Evolutionary conservation across 2,888 invertebrate genomes (phyloP), one percentile per base, ranked within the genome.

Genomic region (Dicycla oo): DNA sequence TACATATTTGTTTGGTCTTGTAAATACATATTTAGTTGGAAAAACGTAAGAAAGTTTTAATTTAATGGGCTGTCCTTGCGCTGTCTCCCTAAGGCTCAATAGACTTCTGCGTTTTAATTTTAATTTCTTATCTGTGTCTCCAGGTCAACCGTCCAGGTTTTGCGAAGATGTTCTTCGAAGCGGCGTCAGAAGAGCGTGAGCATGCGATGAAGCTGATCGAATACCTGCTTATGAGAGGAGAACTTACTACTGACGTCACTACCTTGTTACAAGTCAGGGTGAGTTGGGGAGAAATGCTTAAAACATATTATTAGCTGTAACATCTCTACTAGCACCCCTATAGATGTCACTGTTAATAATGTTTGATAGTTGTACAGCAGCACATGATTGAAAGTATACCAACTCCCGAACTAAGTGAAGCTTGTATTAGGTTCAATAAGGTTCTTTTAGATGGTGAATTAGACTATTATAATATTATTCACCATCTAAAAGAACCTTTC

Each of bases 121-220:
- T 30, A 40, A 10, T 3, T 2, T 34, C 5, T 23, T 53, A 4
- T n/a, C 51, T 51, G 7, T 53, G 8, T 66, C 20, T 53, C 11
- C 88, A 96, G 96, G 82, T 96, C 30, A 98, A 98, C 93, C 97
- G 98, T 72, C 98, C 98, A 5, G 99, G 99, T 13, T 98, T 99
- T 89, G 97, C 98, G 6, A 98, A 99, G 85, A 94, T 98, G 87
- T 99, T 99, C 96, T 97, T 98, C 91, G 97, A 98, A 3, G 97
- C 98, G 0, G 98, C 98, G 0, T 97, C 96, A 18, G 99, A 99
- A 91, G 99, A 99, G 93, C 97, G 99, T 65, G 97, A 98, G 73
- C 99, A 99, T 90, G 99, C 98, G 1, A 97, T 98, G 88, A 98
- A 98, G 91, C 96, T 99, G 47, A 98, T 99, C 72, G 97, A 98